A percentile compares a stretch with the other conserved stretches of the same genome.
phyloP scores from a whole-genome alignment of 2,888 invertebrate species.

The Mesorhabditis belari region DNA sequence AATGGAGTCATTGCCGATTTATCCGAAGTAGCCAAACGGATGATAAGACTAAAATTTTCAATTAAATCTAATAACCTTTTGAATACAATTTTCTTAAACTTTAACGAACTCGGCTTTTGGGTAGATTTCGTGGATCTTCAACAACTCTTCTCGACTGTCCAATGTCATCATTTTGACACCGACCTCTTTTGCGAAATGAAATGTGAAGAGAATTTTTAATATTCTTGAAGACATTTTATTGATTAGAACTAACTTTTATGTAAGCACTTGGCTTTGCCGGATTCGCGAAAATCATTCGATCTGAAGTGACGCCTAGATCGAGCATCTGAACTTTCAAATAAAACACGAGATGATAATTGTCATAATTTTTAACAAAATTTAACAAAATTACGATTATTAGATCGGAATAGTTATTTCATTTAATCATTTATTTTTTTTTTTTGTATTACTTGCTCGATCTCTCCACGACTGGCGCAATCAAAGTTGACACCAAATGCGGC shows the following conservation, averaged over 20 bases:
- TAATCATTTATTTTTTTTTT: too few species aligned
- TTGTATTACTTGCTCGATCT: slow-evolving; percentile 36
- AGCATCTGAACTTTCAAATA: slow-evolving; percentile 13
- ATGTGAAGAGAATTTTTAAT: too few species aligned
- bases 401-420: too few species aligned
- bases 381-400: too few species aligned
- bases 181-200: neutral
- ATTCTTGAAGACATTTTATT: slow-evolving; percentile 22
- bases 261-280: slow-evolving; percentile 47
- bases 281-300: slow-evolving; percentile 51
- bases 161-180: slow-evolving; percentile 47
- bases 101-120: slow-evolving; percentile 37
- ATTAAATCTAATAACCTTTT: neutral
- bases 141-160: slow-evolving; percentile 47
- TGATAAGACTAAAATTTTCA: slow-evolving; percentile 66
- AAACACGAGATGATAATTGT: too few species aligned
- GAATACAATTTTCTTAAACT: too few species aligned
- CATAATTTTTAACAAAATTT: too few species aligned
- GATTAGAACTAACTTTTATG: slow-evolving; percentile 15
- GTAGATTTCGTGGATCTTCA: slow-evolving; percentile 38
- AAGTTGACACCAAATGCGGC: slow-evolving; percentile 79
- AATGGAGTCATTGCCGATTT: slow-evolving; percentile 76
- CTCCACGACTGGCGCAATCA: slow-evolving; percentile 86
- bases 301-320: slow-evolving; percentile 18
- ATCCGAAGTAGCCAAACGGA: slow-evolving; percentile 70